Percentiles rank a stretch among this genome's conserved stretches.
phyloP scores from a whole-genome alignment of 2,797 vertebrate genomes.

The Sylvilagus floridanus region DNA sequence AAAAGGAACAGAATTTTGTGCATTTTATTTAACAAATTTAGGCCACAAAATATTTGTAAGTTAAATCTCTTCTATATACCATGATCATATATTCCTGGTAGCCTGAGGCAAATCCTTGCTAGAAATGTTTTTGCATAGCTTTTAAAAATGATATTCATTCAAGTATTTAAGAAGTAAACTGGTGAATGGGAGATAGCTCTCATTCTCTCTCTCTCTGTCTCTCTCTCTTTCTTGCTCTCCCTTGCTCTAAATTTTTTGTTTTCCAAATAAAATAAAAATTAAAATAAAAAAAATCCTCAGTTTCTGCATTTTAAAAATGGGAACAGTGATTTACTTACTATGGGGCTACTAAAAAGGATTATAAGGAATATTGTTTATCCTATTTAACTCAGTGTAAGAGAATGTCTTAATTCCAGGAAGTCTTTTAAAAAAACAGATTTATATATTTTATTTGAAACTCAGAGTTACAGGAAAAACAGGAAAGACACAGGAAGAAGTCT shows the following conservation, averaged over 20 bases:
- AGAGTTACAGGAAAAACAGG: no score
- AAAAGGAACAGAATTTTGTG: constrained; percentile 65
- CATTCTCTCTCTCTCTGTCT: no score
- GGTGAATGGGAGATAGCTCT: no score
- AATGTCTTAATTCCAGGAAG: not conserved
- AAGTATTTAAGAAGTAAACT: no score
- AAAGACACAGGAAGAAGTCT: no score
- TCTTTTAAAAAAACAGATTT: no score
- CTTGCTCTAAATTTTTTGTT: no score
- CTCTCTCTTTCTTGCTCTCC: no score
- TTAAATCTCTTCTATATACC: not conserved
- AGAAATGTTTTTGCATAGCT: constrained; percentile 51
- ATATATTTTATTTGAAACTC: no score
- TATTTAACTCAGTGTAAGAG: not conserved
- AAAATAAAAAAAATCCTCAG: not conserved
- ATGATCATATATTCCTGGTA: constrained; percentile 1
- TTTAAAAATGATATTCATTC: not conserved
- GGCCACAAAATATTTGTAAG: constrained; percentile 56
- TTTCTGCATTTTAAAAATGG: not conserved
- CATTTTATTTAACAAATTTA: constrained; percentile 82
- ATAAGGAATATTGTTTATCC: not conserved
- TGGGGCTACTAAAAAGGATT: not conserved
- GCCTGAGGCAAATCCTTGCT: not conserved
- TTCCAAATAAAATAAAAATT: no score
- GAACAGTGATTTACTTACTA: not conserved